Evolutionary conservation across 92 coral and sea anemone genomes (phyloP).

Genomic region (Heliopora coerulea): DNA sequence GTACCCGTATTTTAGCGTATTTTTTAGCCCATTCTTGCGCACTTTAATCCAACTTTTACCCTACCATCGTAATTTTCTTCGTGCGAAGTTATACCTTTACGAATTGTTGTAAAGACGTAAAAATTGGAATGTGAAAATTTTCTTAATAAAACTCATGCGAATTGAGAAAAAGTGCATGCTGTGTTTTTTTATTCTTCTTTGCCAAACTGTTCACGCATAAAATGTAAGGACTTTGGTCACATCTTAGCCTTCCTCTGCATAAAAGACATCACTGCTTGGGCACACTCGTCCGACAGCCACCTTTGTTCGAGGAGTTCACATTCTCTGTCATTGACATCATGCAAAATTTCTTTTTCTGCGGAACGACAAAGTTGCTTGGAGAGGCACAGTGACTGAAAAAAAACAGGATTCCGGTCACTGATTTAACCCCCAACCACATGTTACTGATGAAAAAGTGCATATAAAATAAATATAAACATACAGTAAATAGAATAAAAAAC

Average conservation of each 20-base stretch:
- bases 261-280: conserved; percentile 85
- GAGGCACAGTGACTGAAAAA: conserved; percentile 71
- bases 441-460: no score
- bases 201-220: not conserved
- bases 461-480: no score
- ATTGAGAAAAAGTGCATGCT: no score
- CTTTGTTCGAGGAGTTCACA: conserved; percentile 77
- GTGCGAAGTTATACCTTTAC: no score
- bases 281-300: conserved; percentile 97
- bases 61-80: no score
- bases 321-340: conserved; percentile 79
- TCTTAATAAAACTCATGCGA: not conserved
- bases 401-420: not conserved
- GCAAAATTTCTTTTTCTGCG: conserved; percentile 64
- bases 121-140: not conserved
- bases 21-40: conserved; percentile 24
- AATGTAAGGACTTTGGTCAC: not conserved
- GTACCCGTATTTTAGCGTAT: conserved; percentile 11
- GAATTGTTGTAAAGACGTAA: no score
- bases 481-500: no score
- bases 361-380: conserved; percentile 89
- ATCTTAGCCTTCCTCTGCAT: conserved; percentile 73
- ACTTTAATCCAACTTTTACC: not conserved
- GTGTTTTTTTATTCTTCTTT: no score
- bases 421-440: not conserved